Base-by-base conservation (phyloP, 2,888 invertebrate genomes). In the Capitulum mitella region DNA sequence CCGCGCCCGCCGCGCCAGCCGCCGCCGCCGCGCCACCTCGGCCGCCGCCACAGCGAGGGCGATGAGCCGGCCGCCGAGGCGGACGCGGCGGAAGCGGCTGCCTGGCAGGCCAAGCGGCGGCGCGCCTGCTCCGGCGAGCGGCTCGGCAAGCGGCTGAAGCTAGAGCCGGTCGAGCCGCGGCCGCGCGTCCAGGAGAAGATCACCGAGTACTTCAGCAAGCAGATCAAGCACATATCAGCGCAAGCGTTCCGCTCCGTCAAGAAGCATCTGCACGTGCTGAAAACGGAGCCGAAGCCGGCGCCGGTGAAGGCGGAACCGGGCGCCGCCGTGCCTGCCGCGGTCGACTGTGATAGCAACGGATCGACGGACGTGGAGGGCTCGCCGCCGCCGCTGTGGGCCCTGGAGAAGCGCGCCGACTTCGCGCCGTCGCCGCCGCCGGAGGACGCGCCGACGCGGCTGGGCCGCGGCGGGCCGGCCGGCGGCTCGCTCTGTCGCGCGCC, bases 261-360 rank as follows among this genome's bases (percentile, higher is more conserved):
- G 40, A 70, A 70, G 70, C 34, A 70, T 37, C 40, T 70, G 37
- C 3, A 10, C 26, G 37, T 16, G 1, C 22, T 70, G 70, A 64
- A 64, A 5, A 19, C 16, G 5, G 64, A 26, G 64, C n/a, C n/a
- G n/a, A 78, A 74, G 78, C 78, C 78, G 32, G 54, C 89, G 76
- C 94, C 92, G 86, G 98, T 98, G 89, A 97, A 98, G 1, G 98
- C 98, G 37, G 34, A 70, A 40, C 40, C 34, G 40, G 26, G 40
- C 2, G 70, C 34, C 2, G 70, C 26, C 70, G 40, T 19, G 19
- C 12, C 3, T 16, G 37, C 70, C 40, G 70, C 26, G 40, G 37
- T 12, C 26, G 70, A 26, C 22, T 37, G 26, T 34, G 70, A n/a
- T 5, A 19, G 26, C 70, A 10, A 12, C 70, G 12, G 40, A 1